phyloP scores from a whole-genome alignment of 1,140 invertebrate genomes.

The Nixonia krombeini region DNA sequence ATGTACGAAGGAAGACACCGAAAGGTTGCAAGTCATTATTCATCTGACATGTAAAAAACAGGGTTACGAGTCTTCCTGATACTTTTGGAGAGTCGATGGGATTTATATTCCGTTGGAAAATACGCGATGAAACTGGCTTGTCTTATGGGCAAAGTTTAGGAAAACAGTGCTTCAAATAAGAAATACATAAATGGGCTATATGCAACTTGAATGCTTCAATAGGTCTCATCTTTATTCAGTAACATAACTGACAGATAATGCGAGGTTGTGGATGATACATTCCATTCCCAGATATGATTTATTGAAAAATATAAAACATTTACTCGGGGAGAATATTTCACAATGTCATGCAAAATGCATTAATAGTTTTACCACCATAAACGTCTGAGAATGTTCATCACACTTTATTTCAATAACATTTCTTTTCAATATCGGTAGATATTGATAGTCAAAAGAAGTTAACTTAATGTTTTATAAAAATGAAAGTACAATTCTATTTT shows the following conservation, averaged over 20 bases:
- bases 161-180: constrained; percentile 1
- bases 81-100: neutral
- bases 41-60: neutral
- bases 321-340: neutral
- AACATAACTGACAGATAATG: neutral
- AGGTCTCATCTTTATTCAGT: neutral
- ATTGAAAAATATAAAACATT: no score
- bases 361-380: no score
- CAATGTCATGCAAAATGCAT: neutral
- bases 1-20: neutral
- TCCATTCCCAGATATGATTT: no score
- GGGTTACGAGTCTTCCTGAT: constrained; percentile 1
- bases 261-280: neutral
- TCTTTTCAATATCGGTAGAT: no score
- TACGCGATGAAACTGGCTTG: constrained; percentile 2
- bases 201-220: neutral
- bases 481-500: neutral
- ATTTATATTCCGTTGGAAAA: constrained; percentile 7
- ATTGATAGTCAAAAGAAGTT: no score
- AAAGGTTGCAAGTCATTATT: constrained; percentile 6
- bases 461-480: no score
- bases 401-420: no score
- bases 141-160: neutral
- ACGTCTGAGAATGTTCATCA: no score
- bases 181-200: neutral